A percentile compares a stretch with the other conserved stretches of the same genome.
Evolutionary conservation across 1,140 invertebrate species (phyloP).

Genomic region (Ridgeia piscesae): DNA sequence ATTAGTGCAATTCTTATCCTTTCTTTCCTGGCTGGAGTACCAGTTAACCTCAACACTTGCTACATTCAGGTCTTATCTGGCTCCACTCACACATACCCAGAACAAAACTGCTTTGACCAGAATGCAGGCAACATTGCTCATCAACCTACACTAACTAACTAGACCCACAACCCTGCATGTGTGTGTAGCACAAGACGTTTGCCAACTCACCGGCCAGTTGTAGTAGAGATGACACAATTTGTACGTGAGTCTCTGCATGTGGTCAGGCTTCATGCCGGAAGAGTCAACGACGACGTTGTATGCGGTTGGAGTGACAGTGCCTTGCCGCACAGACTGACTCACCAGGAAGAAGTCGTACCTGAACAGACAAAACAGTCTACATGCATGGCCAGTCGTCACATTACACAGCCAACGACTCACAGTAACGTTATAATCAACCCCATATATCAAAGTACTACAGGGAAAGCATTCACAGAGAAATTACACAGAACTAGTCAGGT

Average conservation of each 20-base stretch:
- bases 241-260: slow-evolving; percentile 77
- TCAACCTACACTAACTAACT: too few relatives aligned
- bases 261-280: slow-evolving; percentile 65
- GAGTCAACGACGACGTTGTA: slow-evolving; percentile 77
- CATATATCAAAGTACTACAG: too few relatives aligned
- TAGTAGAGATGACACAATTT: slow-evolving; percentile 83
- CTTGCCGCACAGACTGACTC: slow-evolving; percentile 73
- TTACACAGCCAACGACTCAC: too few relatives aligned
- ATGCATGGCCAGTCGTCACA: background rate
- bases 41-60: background rate
- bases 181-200: background rate
- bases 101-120: background rate
- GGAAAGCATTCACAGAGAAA: too few relatives aligned
- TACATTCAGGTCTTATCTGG: background rate
- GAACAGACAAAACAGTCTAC: background rate
- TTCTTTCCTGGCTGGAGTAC: background rate
- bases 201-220: slow-evolving; percentile 76
- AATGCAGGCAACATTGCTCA: background rate
- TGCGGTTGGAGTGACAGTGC: slow-evolving; percentile 78
- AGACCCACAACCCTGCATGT: background rate
- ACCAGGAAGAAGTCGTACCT: slow-evolving; percentile 76
- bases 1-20: background rate
- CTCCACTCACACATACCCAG: background rate
- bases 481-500: too few relatives aligned
- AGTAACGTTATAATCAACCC: too few relatives aligned